Conservation (phyloP, 2,888 invertebrate genomes). For the Vanessa cardui region DNA sequence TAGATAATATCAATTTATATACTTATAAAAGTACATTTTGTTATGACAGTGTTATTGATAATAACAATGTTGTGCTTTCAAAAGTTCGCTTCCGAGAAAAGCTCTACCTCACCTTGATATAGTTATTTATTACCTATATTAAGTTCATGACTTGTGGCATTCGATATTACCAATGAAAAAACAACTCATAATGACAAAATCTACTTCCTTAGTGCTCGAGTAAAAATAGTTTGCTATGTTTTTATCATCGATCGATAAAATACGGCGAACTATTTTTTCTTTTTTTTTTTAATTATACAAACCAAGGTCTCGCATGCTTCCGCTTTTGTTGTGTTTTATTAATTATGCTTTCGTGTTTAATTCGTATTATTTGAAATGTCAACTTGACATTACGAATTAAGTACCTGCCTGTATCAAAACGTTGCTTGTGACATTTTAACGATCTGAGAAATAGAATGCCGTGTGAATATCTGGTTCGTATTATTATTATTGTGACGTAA, state of each 20-base stretch:
- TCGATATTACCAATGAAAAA: slow-evolving; percentile 4
- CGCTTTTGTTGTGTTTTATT: slow-evolving; percentile 17
- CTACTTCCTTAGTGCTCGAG: background rate
- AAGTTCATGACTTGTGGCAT: slow-evolving; percentile 16
- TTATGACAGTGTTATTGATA: background rate
- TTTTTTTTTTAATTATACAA: background rate
- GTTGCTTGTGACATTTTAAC: slow-evolving; percentile 39
- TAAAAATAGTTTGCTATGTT: slow-evolving; percentile 4
- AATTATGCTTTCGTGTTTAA: slow-evolving; percentile 17
- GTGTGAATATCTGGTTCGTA: slow-evolving; percentile 28
- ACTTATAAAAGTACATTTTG: background rate
- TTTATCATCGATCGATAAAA: slow-evolving; percentile 7
- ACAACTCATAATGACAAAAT: background rate
- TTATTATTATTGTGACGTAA: slow-evolving; percentile 20
- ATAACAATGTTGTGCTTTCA: background rate
- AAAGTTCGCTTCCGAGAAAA: slow-evolving; percentile 6
- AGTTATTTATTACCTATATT: slow-evolving; percentile 18
- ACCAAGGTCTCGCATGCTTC: slow-evolving; percentile 26
- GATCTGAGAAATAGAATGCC: slow-evolving; percentile 33
- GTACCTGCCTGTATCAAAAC: slow-evolving; percentile 15
- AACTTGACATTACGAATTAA: slow-evolving; percentile 30
- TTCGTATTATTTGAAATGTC: slow-evolving; percentile 24
- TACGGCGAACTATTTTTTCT: slow-evolving; percentile 10
- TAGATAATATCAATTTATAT: background rate
- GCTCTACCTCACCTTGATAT: slow-evolving; percentile 17